Conservation (phyloP, 35 echinoderm and acorn worm genomes). For the Stichopus chloronotus region DNA sequence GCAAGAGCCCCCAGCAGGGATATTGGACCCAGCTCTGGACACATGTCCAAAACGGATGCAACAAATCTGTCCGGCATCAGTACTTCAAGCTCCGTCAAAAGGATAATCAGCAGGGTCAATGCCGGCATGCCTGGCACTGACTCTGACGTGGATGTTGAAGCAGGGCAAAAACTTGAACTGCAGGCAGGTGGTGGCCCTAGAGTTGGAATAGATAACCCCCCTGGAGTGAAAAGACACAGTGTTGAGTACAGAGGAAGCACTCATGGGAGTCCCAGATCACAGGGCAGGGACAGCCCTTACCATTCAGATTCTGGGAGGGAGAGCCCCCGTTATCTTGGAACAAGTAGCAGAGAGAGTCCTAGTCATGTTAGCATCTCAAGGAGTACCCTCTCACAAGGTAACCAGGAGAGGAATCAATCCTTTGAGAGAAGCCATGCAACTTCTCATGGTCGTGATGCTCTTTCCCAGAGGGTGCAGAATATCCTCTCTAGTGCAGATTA, state of each 20-base stretch:
- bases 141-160: not conserved
- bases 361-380: constrained; percentile 5
- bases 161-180: not conserved
- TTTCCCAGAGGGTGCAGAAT: constrained; percentile 51
- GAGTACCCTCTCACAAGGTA: not conserved
- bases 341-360: constrained; percentile 6
- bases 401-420: constrained; percentile 16
- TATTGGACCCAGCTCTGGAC: not conserved
- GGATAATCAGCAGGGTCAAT: constrained; percentile 58
- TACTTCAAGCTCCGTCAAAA: constrained; percentile 60
- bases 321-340: constrained; percentile 28
- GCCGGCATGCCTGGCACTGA: constrained; percentile 39
- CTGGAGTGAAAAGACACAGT: not conserved
- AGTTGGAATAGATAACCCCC: not conserved
- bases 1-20: constrained; percentile 19
- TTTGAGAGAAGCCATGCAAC: not conserved
- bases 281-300: constrained; percentile 32
- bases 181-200: not conserved
- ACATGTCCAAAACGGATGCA: not conserved
- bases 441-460: constrained; percentile 13
- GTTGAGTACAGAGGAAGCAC: constrained; percentile 24
- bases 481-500: constrained; percentile 41
- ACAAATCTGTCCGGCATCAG: constrained; percentile 30
- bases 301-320: constrained; percentile 44
- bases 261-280: constrained; percentile 44